These are phyloP conservation scores for Rallus crepitans DNA, from an alignment of 2,797 vertebrate genomes.

Conservation along the genomic window DNA sequence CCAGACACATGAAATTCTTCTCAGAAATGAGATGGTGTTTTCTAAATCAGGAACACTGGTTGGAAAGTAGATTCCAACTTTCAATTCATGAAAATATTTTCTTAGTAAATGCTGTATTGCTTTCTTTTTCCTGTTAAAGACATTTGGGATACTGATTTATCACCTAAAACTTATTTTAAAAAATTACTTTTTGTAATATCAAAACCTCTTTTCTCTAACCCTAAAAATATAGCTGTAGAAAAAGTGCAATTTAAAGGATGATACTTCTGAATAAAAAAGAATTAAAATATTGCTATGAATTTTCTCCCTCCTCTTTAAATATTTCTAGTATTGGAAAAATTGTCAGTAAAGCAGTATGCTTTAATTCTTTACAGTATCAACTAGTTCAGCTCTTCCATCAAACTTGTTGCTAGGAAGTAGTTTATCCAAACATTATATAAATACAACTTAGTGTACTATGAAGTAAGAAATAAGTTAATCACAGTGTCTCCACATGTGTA, in stretches of 20 bases:
- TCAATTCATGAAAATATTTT: background rate
- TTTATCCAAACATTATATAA: background rate
- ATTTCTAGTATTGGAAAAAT: background rate
- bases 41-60: background rate
- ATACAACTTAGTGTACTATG: background rate
- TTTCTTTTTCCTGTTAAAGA: background rate
- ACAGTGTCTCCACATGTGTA: background rate
- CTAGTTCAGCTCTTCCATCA: background rate
- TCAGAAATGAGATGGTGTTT: background rate
- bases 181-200: background rate
- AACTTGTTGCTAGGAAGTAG: background rate
- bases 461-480: background rate
- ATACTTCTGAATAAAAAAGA: background rate
- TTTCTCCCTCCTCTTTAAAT: background rate
- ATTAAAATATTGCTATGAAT: background rate
- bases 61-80: background rate
- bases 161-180: background rate
- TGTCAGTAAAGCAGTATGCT: accelerated
- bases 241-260: background rate
- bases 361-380: background rate
- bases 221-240: background rate
- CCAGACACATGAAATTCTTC: background rate
- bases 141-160: background rate
- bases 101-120: background rate
- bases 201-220: background rate